Evolutionary conservation across 1,140 invertebrate species (phyloP).

Genomic region (Diachasma alloeum): DNA sequence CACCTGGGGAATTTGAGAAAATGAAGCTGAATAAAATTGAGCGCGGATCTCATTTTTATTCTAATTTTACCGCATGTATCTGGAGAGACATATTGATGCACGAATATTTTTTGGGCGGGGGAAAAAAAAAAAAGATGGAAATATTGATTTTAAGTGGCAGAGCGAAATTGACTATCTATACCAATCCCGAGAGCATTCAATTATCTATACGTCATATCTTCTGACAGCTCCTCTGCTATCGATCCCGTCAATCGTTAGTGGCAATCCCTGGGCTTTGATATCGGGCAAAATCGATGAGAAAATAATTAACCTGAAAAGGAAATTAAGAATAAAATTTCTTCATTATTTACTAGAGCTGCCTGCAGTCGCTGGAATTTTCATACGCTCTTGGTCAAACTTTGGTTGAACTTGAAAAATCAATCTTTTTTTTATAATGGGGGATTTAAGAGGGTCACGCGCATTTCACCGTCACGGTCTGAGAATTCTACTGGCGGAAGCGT

Average conservation of each 20-base stretch:
- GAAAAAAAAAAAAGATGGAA: not conserved
- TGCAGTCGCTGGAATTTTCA: too few relatives aligned
- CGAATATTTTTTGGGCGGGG: not conserved
- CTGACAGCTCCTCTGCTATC: not conserved
- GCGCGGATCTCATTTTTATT: not conserved
- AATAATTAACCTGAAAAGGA: not conserved
- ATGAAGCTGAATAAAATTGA: not conserved
- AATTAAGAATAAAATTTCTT: not conserved
- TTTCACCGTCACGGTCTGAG: not conserved
- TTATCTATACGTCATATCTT: not conserved
- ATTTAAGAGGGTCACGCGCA: not conserved
- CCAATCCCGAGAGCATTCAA: slow-evolving; percentile 19
- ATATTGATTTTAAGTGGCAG: slow-evolving; percentile 1
- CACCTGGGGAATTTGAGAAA: not conserved
- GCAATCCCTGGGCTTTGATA: not conserved
- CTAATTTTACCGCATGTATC: not conserved
- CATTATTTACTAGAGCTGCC: not conserved
- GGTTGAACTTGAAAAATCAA: too few relatives aligned
- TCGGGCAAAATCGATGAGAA: not conserved
- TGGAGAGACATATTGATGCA: not conserved
- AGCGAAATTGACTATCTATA: slow-evolving; percentile 12
- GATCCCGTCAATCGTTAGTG: not conserved
- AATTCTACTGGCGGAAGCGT: slow-evolving; percentile 9
- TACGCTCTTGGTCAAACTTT: not conserved
- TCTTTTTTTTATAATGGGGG: too few relatives aligned